Evolutionary conservation across 2,888 invertebrate genomes (phyloP).

Genomic region (Pristionchus maxplancki): DNA sequence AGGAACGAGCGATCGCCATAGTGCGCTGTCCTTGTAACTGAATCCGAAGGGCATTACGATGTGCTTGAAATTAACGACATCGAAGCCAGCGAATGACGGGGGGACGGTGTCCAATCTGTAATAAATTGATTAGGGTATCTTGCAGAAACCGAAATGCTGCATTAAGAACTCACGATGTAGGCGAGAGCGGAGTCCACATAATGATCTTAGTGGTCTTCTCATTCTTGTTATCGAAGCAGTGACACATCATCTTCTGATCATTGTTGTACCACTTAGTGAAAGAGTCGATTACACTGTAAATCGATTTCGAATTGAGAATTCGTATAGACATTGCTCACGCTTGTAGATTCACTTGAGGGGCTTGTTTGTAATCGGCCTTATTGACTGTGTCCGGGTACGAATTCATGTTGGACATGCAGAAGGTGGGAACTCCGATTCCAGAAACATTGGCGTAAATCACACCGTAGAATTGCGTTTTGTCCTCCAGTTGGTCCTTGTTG

Average conservation of each 20-base stretch:
- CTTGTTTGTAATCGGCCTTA: neutral
- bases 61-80: neutral
- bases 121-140: too few relatives aligned
- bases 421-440: neutral
- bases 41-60: conserved; percentile 45
- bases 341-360: neutral
- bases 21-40: neutral
- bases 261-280: neutral
- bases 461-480: neutral
- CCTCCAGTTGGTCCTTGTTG: neutral
- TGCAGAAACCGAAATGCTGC: too few relatives aligned
- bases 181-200: neutral
- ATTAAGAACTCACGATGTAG: neutral
- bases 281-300: neutral
- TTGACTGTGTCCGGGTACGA: neutral
- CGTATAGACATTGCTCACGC: neutral
- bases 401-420: conserved; percentile 24
- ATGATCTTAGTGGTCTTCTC: neutral
- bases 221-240: neutral
- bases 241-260: neutral
- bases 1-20: neutral
- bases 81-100: neutral
- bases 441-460: neutral
- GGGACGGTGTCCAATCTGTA: neutral
- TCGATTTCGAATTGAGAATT: too few relatives aligned